These are phyloP conservation scores for Ctena decussata DNA, from an alignment of 2,888 invertebrate species.

Conservation along the genomic window DNA sequence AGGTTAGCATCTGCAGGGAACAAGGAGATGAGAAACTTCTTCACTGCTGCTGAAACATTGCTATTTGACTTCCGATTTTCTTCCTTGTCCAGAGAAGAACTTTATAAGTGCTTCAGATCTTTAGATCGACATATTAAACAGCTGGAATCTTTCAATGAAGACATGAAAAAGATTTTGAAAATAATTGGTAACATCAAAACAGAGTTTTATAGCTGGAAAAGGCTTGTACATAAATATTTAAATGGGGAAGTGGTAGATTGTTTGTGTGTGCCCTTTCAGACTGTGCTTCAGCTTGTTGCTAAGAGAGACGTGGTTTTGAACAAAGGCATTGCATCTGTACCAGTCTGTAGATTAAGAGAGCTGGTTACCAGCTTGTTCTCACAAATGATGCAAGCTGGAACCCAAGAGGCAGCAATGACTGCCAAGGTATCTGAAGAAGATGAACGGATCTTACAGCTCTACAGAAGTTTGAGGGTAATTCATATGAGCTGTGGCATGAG, in stretches of 20 bases:
- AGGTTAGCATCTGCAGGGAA: conserved; percentile 74
- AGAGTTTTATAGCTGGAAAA: conserved; percentile 57
- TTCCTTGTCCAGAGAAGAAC: conserved; percentile 76
- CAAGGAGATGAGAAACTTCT: conserved; percentile 67
- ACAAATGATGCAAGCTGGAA: conserved; percentile 58
- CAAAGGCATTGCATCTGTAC: conserved; percentile 88
- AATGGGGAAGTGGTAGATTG: conserved; percentile 58
- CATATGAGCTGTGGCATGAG: no score
- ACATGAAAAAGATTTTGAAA: conserved; percentile 16
- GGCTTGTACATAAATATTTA: conserved; percentile 66
- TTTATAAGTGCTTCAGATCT: conserved; percentile 64
- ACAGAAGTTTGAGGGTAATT: conserved; percentile 25
- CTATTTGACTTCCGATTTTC: conserved; percentile 78
- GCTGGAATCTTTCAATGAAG: neutral
- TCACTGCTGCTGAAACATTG: conserved; percentile 73
- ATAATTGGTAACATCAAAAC: conserved; percentile 45
- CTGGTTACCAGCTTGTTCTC: conserved; percentile 71
- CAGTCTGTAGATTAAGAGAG: conserved; percentile 86
- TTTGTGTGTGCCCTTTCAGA: conserved; percentile 89
- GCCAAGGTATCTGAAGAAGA: conserved; percentile 34
- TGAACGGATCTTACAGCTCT: conserved; percentile 25
- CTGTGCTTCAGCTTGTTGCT: conserved; percentile 89
- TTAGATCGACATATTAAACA: conserved; percentile 22
- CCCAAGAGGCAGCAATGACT: conserved; percentile 42
- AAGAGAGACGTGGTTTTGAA: conserved; percentile 88